Evolutionary conservation across 2,113 vertebrate species (phyloP).

Genomic region (Macquaria ambigua): DNA sequence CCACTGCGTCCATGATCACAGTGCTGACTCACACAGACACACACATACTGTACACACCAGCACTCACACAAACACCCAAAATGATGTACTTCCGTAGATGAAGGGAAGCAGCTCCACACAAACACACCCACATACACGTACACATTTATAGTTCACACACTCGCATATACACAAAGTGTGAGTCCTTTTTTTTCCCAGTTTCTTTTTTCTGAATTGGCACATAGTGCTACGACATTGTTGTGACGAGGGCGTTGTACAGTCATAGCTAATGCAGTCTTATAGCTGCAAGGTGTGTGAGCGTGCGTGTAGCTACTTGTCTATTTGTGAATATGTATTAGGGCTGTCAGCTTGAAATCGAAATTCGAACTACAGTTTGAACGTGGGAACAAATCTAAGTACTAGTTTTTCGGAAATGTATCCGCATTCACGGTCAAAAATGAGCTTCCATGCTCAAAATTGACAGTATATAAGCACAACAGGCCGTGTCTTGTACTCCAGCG

Average conservation of each 20-base stretch:
- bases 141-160: conserved; percentile 29
- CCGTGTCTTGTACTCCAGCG: neutral
- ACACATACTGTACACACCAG: conserved; percentile 31
- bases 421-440: neutral
- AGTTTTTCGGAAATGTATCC: neutral
- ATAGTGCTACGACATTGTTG: neutral
- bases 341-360: neutral
- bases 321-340: too few species aligned
- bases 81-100: conserved; percentile 11
- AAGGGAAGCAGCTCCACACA: conserved; percentile 20
- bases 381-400: neutral
- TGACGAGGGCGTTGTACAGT: neutral
- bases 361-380: neutral
- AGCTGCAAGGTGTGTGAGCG: neutral
- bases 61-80: conserved; percentile 19
- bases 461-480: neutral
- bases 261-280: neutral
- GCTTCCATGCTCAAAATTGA: too few species aligned
- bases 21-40: conserved; percentile 70
- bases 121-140: conserved; percentile 43
- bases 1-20: conserved; percentile 57
- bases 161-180: neutral
- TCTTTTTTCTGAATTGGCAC: neutral
- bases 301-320: too few species aligned
- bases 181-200: neutral